Percentiles rank a stretch among this genome's conserved stretches.
These are phyloP conservation scores for Limnothrissa miodon DNA, from an alignment of 2,113 vertebrate species.

Conservation along the genomic window DNA sequence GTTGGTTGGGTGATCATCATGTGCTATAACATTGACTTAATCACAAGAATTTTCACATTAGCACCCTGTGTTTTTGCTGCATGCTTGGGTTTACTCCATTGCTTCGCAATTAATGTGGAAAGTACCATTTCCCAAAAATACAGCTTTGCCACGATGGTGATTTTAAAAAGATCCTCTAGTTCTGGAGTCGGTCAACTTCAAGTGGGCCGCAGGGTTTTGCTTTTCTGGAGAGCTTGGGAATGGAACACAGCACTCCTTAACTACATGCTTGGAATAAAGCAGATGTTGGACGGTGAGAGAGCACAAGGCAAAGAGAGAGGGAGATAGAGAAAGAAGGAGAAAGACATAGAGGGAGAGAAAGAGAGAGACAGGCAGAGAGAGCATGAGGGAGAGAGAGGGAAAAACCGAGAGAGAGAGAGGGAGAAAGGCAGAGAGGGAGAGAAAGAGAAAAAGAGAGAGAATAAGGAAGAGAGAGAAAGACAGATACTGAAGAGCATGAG, in stretches of 20 bases:
- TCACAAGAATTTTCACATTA: neutral
- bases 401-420: neutral
- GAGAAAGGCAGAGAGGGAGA: neutral
- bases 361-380: neutral
- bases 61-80: neutral
- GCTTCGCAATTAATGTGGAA: slow-evolving; percentile 23
- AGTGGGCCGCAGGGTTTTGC: slow-evolving; percentile 37
- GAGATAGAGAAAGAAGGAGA: neutral
- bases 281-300: slow-evolving; percentile 22
- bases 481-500: too few species aligned
- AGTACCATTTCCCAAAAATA: slow-evolving; percentile 28
- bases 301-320: neutral
- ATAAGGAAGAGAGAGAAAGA: neutral
- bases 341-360: neutral
- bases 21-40: neutral
- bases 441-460: neutral
- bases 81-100: neutral
- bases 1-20: neutral
- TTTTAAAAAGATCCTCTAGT: slow-evolving; percentile 33
- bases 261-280: slow-evolving; percentile 30
- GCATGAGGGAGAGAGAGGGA: slow-evolving; percentile 12
- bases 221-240: slow-evolving; percentile 39
- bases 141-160: slow-evolving; percentile 24
- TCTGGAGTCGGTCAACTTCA: slow-evolving; percentile 38
- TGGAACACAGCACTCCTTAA: slow-evolving; percentile 32